Evolutionary conservation across 2,113 vertebrate genomes (phyloP).

Genomic region (Tinamus guttatus): DNA sequence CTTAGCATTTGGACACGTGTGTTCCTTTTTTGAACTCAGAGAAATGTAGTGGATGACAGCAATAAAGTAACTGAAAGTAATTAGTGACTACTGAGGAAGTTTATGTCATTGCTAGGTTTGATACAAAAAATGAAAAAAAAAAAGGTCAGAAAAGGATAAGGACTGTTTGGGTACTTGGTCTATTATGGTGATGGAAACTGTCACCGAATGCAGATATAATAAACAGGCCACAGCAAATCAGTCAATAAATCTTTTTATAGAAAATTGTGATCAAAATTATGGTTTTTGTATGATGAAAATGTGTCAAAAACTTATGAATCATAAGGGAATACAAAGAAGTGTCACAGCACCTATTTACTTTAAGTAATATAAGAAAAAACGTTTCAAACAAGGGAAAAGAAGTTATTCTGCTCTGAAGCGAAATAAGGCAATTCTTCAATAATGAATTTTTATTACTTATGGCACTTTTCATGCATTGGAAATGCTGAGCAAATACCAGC

Average conservation of each 20-base stretch:
- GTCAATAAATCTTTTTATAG: conserved; percentile 52
- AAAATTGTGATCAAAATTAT: conserved; percentile 58
- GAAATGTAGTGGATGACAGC: background rate
- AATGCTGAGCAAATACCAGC: conserved; percentile 50
- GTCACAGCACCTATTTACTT: conserved; percentile 6
- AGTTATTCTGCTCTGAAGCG: background rate
- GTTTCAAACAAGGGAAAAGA: background rate
- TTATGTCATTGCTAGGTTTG: background rate
- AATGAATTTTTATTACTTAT: conserved; percentile 66
- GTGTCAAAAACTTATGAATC: conserved; percentile 47
- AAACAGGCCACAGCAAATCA: conserved; percentile 42
- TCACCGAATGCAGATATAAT: background rate
- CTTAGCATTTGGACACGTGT: background rate
- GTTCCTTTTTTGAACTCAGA: background rate
- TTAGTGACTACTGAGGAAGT: background rate
- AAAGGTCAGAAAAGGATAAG: background rate
- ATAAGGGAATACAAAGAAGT: conserved; percentile 51
- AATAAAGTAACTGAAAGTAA: background rate
- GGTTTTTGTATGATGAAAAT: conserved; percentile 63
- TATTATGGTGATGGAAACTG: background rate
- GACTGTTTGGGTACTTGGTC: background rate
- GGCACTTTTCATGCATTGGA: conserved; percentile 24
- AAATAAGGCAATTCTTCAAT: conserved; percentile 1
- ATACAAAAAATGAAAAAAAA: background rate
- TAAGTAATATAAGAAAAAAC: background rate